Evolutionary conservation across 2,888 invertebrate species (phyloP).

Genomic region (Harpalus rufipes): DNA sequence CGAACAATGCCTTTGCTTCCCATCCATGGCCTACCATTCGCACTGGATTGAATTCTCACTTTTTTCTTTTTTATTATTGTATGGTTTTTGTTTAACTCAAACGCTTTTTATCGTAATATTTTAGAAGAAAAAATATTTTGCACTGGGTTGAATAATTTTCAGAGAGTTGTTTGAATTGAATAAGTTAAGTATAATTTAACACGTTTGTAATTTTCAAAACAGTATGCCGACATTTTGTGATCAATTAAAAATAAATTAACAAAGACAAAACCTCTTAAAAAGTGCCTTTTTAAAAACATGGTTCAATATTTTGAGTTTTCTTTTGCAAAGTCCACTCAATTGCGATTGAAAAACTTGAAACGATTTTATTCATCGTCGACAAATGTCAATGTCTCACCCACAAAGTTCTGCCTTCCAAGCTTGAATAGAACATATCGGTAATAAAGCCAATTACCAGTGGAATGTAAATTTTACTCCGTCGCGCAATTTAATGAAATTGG

Average conservation of each 20-base stretch:
- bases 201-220: too few species aligned
- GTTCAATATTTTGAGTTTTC: too few species aligned
- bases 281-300: too few species aligned
- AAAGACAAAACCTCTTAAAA: too few species aligned
- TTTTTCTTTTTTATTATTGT: constrained; percentile 46
- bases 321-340: too few species aligned
- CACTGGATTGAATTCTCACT: constrained; percentile 13
- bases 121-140: constrained; percentile 19
- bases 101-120: constrained; percentile 34
- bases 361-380: constrained; percentile 55
- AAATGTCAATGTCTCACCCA: background rate
- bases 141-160: background rate
- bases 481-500: constrained; percentile 63
- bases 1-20: constrained; percentile 26
- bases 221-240: too few species aligned
- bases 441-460: constrained; percentile 64
- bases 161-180: background rate
- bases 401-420: constrained; percentile 4
- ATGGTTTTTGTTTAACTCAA: constrained; percentile 24
- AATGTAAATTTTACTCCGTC: constrained; percentile 64
- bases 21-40: constrained; percentile 28
- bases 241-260: too few species aligned
- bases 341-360: constrained; percentile 15
- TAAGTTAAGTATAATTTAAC: too few species aligned
- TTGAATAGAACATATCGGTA: constrained; percentile 64